Evolutionary conservation across 1,140 invertebrate species (phyloP), one percentile per base, ranked within the genome.

Genomic region (Drosophila suzukii): DNA sequence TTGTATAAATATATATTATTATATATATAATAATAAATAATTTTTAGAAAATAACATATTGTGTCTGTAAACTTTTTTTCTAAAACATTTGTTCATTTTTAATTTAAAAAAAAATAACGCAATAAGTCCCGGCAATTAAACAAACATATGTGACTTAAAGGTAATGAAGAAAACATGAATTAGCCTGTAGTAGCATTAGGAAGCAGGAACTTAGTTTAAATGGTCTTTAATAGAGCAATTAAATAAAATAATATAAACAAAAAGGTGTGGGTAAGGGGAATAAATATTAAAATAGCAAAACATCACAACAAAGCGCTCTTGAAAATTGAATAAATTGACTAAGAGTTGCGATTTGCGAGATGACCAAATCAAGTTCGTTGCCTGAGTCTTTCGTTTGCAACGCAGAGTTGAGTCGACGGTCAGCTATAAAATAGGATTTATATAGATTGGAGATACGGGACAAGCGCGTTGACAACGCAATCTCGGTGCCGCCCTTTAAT

Each of bases 361-460:
- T 44, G 43, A 47, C 36, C 32, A 0, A 75, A 89, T 65, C 80
- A 44, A 84, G 84, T 88, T 88, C 81, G 83, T 80, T 70, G 76
- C 68, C 73, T 51, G 51, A 80, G 67, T 88, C 83, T 89, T 63
- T 63, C 60, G 60, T 63, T 63, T 63, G 60, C 41, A 36, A 38
- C 17, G 36, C 34, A 50, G 32, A 10, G 24, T 13, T 20, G 43
- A 1, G 54, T 7, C 44, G 49, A 5, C 8, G 36, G 59, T 44
- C 65, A 75, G 51, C 50, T 41, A 54, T 74, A 74, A 74, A 62
- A 36, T 71, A 32, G 39, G 47, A 71, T 75, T 53, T 46, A 61
- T 61, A 66, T 62, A 62, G 44, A 49, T 60, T 43, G 32, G 38
- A 78, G 54, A 74, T 66, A 62, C 34, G 49, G 57, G 65, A 60